Evolutionary conservation across 2,797 vertebrate genomes (phyloP).

Genomic region (Falco biarmicus): DNA sequence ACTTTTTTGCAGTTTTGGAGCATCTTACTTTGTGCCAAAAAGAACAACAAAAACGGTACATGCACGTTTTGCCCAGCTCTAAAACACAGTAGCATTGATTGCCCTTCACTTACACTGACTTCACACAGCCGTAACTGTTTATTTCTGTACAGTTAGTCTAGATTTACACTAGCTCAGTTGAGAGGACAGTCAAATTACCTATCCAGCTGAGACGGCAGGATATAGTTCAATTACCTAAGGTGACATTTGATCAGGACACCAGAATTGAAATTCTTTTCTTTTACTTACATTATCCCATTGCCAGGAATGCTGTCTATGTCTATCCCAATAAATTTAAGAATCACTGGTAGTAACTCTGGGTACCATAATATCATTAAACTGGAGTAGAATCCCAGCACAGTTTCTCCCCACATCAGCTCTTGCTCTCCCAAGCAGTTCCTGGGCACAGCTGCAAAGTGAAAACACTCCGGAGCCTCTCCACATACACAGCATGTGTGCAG

Average conservation of each 20-base stretch:
- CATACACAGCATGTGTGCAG: rapidly evolving
- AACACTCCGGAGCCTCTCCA: not conserved
- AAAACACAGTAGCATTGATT: not conserved
- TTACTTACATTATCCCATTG: not conserved
- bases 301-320: rapidly evolving
- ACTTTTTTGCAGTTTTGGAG: not conserved
- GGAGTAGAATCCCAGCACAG: not conserved
- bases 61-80: not conserved
- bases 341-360: rapidly evolving
- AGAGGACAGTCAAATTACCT: not conserved
- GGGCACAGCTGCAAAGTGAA: not conserved
- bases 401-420: not conserved
- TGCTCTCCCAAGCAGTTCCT: not conserved
- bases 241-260: not conserved
- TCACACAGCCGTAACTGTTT: not conserved
- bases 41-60: not conserved
- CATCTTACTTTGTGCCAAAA: not conserved
- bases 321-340: not conserved
- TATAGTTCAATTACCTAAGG: not conserved
- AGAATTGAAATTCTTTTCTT: not conserved
- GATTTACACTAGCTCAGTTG: not conserved
- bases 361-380: not conserved
- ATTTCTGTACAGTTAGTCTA: not conserved
- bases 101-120: not conserved
- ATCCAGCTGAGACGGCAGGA: not conserved